Evolutionary conservation across 23 tunicate genomes (phyloP), one percentile per base, ranked within the genome.

Genomic region (Clavelina lepadiformis): DNA sequence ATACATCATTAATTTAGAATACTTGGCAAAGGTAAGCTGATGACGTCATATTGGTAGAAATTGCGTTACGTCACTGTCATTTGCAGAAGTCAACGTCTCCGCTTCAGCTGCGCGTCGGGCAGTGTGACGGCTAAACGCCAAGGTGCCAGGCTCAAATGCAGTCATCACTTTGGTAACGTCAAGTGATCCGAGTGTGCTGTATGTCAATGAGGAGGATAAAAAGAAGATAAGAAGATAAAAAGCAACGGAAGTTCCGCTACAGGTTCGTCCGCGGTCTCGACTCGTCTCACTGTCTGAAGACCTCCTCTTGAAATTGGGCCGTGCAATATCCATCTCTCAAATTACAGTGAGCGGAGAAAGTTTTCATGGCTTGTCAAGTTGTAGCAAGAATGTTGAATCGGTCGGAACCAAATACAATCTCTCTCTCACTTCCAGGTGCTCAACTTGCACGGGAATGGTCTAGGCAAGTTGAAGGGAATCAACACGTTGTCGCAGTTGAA

Each of bases 1-100:
- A 58, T 93, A 93, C 44, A 61, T 93, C 58, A 76, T 93, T 49
- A 78, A 93, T 45, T 61, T 93, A 35, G 98, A 93, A 65, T 93
- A 93, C 41, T 35, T 79, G 56, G 78, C 73, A 20, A 67, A 91
- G 77, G 98, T 91, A 31, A 28, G 67, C 36, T 21, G n/a, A n/a
- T n/a, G n/a, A n/a, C n/a, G n/a, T n/a, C n/a, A n/a, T n/a, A n/a
- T n/a, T n/a, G n/a, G n/a, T n/a, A n/a, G n/a, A n/a, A n/a, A n/a
- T n/a, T n/a, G n/a, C n/a, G n/a, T n/a, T n/a, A n/a, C n/a, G n/a
- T n/a, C n/a, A n/a, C n/a, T n/a, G n/a, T n/a, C n/a, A n/a, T 54
- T 59, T n/a, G 32, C 96, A 89, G 97, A 68, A 75, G 46, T 78
- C 97, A 4, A 38, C 58, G 33, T 89, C 97, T 2, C 89, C 83